Conservation (phyloP, 2,797 vertebrate genomes). For the Eleutherodactylus coqui region DNA sequence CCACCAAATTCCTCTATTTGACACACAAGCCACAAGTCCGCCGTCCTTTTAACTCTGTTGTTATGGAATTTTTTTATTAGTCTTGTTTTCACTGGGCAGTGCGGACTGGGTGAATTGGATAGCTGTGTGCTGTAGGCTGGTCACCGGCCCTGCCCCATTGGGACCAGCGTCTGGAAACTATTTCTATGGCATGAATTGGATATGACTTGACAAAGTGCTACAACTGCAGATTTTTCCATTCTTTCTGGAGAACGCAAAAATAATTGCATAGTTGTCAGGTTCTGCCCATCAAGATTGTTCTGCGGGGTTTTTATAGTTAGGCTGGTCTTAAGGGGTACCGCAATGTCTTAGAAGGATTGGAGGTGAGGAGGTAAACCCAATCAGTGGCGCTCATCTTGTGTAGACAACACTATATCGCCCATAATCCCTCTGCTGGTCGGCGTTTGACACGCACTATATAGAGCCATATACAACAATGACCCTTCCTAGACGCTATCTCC, state of each 20-base stretch:
- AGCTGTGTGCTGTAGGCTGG: background rate
- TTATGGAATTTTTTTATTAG: constrained; percentile 49
- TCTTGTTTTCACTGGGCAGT: constrained; percentile 32
- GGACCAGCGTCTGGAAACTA: background rate
- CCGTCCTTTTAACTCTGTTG: constrained; percentile 19
- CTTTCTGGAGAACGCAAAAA: background rate
- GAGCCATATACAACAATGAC: too few species aligned
- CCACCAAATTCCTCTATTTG: constrained; percentile 35
- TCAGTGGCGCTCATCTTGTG: too few species aligned
- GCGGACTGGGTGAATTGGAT: constrained; percentile 5
- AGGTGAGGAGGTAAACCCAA: too few species aligned
- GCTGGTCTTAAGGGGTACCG: background rate
- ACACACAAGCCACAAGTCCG: constrained; percentile 35
- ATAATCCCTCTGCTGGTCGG: too few species aligned
- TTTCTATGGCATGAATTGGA: constrained; percentile 5
- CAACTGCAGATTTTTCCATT: background rate
- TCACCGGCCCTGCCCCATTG: background rate
- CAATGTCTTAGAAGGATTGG: too few species aligned
- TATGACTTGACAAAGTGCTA: constrained; percentile 5
- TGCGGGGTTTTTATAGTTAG: background rate
- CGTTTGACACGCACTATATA: too few species aligned
- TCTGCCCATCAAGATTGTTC: background rate
- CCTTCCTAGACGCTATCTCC: too few species aligned
- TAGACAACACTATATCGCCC: too few species aligned
- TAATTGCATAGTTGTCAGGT: background rate